These are phyloP conservation scores for Teleogryllus occipitalis DNA, from an alignment of 1,140 invertebrate species.

Conservation along the genomic window DNA sequence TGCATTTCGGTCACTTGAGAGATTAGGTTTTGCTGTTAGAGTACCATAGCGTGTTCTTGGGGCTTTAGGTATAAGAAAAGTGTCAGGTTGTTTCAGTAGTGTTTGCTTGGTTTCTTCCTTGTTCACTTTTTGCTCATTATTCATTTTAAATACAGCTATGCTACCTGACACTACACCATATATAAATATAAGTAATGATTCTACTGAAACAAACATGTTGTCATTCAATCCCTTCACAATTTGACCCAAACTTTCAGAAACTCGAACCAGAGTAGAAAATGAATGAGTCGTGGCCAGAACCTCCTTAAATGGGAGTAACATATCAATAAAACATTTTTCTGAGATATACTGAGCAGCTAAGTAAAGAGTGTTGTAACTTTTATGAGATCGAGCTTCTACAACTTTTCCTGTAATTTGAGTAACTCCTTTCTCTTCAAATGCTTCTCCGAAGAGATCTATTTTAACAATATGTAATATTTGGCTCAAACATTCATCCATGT, in stretches of 20 bases:
- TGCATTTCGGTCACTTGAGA: conserved; percentile 65
- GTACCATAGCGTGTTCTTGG: conserved; percentile 56
- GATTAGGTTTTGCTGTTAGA: conserved; percentile 44
- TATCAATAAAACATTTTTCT: conserved; percentile 61
- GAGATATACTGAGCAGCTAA: conserved; percentile 73
- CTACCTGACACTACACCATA: conserved; percentile 71
- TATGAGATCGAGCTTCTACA: conserved; percentile 72
- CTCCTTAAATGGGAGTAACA: conserved; percentile 76
- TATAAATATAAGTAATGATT: conserved; percentile 71
- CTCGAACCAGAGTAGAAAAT: conserved; percentile 71
- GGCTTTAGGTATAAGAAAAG: conserved; percentile 55
- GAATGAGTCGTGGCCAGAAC: conserved; percentile 67
- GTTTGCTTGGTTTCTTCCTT: conserved; percentile 42
- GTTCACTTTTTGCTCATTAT: conserved; percentile 35
- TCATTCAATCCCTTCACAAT: conserved; percentile 69
- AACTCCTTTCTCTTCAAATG: conserved; percentile 88
- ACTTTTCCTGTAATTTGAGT: conserved; percentile 70
- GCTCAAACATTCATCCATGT: conserved; percentile 69
- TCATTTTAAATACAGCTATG: conserved; percentile 54
- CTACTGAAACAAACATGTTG: conserved; percentile 63
- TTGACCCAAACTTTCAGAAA: conserved; percentile 67
- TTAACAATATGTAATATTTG: conserved; percentile 74
- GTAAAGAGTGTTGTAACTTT: conserved; percentile 78
- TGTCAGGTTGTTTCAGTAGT: conserved; percentile 44
- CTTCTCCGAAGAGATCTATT: conserved; percentile 78